Conservation (phyloP, 1,140 invertebrate species). For the Hyles euphorbiae region DNA sequence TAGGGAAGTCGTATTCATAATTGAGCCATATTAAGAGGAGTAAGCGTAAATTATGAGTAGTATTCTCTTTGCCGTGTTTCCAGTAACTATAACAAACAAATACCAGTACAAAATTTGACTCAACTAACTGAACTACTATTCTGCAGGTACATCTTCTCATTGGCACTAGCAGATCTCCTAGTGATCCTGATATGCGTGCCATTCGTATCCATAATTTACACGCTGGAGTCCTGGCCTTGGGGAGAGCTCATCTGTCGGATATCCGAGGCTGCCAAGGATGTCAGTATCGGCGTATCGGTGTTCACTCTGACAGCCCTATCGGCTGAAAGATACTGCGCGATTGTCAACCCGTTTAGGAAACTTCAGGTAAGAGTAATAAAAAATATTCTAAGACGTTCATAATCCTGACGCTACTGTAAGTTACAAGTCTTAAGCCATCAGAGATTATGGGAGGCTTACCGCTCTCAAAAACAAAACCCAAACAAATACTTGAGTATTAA, state of each 20-base stretch:
- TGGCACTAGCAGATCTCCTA: constrained; percentile 84
- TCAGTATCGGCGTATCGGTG: constrained; percentile 94
- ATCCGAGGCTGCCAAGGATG: constrained; percentile 90
- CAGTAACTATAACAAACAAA: too few species aligned
- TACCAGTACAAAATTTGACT: too few species aligned
- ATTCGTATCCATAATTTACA: constrained; percentile 91
- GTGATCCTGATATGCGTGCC: constrained; percentile 93
- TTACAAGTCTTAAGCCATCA: too few species aligned
- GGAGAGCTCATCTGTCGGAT: constrained; percentile 87
- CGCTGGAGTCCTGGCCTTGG: constrained; percentile 92
- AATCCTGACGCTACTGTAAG: too few species aligned
- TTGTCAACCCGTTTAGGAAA: constrained; percentile 91
- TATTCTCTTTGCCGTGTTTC: too few species aligned
- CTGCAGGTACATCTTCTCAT: constrained; percentile 81
- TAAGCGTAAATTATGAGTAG: too few species aligned
- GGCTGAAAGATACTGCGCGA: constrained; percentile 93
- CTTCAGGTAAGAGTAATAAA: constrained; percentile 69
- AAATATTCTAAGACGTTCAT: too few species aligned
- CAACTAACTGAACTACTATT: constrained; percentile 3
- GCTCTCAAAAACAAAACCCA: too few species aligned
- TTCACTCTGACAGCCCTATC: constrained; percentile 94
- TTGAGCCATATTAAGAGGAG: too few species aligned
- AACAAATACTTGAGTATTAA: too few species aligned
- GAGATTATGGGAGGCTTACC: too few species aligned
- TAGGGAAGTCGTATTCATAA: too few species aligned